These are phyloP conservation scores for Pollenia labialis DNA, from an alignment of 2,888 invertebrate species.

Conservation along the genomic window DNA sequence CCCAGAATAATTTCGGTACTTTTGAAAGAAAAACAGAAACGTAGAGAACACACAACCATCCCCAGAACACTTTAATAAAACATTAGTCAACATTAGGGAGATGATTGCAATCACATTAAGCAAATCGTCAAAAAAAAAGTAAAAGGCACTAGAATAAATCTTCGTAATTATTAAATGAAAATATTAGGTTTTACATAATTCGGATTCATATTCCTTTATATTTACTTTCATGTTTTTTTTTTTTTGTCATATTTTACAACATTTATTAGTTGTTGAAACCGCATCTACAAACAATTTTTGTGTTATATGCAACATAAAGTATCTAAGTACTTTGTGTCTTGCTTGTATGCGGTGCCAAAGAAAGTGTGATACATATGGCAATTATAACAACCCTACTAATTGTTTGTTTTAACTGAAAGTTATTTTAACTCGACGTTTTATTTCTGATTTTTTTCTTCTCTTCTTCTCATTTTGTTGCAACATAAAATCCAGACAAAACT, in stretches of 20 bases:
- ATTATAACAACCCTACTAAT: slow-evolving; percentile 77
- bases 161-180: slow-evolving; percentile 67
- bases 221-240: slow-evolving; percentile 70
- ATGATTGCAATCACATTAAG: slow-evolving; percentile 58
- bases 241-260: slow-evolving; percentile 65
- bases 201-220: slow-evolving; percentile 17
- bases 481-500: slow-evolving; percentile 17
- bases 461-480: background rate
- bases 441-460: background rate
- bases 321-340: slow-evolving; percentile 21
- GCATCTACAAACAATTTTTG: background rate
- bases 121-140: slow-evolving; percentile 18
- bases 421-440: slow-evolving; percentile 36
- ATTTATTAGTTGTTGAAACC: slow-evolving; percentile 54
- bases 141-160: slow-evolving; percentile 42
- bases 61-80: slow-evolving; percentile 7
- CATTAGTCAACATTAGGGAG: slow-evolving; percentile 52
- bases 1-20: slow-evolving; percentile 64
- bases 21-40: slow-evolving; percentile 53
- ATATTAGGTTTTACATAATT: slow-evolving; percentile 58
- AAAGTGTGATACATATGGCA: slow-evolving; percentile 71
- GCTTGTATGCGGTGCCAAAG: background rate
- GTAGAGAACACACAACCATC: background rate
- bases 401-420: slow-evolving; percentile 75
- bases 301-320: slow-evolving; percentile 44